Conservation (phyloP, 2,113 vertebrate genomes). For the Naja naja region DNA sequence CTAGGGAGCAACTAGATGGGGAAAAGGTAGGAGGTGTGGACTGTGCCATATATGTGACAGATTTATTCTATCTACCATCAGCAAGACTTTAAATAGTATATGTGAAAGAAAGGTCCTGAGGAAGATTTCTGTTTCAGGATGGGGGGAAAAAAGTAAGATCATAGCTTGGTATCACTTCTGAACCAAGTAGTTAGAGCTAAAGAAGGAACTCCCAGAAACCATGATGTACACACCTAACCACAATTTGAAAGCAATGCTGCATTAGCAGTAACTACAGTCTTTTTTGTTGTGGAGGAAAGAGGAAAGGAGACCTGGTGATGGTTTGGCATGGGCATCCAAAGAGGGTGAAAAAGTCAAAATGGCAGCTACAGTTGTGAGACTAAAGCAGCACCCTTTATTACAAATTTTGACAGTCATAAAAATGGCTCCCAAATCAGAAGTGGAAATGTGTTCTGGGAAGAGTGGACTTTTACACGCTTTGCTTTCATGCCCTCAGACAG, state of each 20-base stretch:
- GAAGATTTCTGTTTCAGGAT: neutral
- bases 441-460: neutral
- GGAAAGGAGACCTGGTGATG: neutral
- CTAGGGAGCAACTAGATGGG: slow-evolving; percentile 28
- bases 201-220: neutral
- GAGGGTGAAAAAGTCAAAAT: neutral
- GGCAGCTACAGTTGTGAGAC: neutral
- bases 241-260: too few species aligned
- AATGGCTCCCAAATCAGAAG: neutral
- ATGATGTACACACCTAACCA: neutral
- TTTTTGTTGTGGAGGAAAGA: neutral
- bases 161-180: neutral
- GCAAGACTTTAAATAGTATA: fast-evolving
- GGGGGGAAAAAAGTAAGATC: neutral
- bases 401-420: neutral
- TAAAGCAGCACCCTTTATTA: neutral
- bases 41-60: slow-evolving; percentile 25
- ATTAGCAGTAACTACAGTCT: neutral
- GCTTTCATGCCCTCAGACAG: neutral
- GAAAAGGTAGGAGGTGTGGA: slow-evolving; percentile 1
- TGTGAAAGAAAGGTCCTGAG: neutral
- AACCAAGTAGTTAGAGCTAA: neutral
- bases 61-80: neutral
- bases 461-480: neutral
- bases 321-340: neutral